Evolutionary conservation across 2,888 invertebrate species (phyloP).

Genomic region (Carcina quercana): DNA sequence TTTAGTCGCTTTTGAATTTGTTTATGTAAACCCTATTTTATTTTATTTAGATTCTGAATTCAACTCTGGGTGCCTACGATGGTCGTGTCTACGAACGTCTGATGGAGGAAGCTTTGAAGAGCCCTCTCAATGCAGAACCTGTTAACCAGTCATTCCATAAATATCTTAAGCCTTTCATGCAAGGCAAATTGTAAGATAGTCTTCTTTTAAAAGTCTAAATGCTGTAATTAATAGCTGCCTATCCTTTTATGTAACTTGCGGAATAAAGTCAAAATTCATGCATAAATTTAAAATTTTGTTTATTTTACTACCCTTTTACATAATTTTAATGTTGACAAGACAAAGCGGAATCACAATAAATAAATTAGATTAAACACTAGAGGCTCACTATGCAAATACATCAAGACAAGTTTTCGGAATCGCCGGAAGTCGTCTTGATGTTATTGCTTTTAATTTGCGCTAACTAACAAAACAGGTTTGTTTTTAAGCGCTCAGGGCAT

Average conservation of each 20-base stretch:
- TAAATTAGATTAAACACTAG: slow-evolving; percentile 25
- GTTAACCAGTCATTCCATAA: slow-evolving; percentile 84
- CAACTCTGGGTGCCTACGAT: slow-evolving; percentile 86
- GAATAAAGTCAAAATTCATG: background rate
- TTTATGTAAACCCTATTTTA: background rate
- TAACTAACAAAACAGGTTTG: slow-evolving; percentile 6
- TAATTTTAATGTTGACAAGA: background rate
- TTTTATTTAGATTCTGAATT: slow-evolving; percentile 68
- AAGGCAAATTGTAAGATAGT: slow-evolving; percentile 78
- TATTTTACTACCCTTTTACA: slow-evolving; percentile 10
- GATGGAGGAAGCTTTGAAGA: slow-evolving; percentile 85
- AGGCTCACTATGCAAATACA: slow-evolving; percentile 44
- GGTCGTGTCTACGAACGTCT: slow-evolving; percentile 88
- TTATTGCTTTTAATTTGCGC: slow-evolving; percentile 36
- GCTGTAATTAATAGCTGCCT: background rate
- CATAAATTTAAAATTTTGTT: slow-evolving; percentile 9
- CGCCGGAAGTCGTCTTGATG: slow-evolving; percentile 55
- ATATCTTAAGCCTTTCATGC: slow-evolving; percentile 86
- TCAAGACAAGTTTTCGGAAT: slow-evolving; percentile 54
- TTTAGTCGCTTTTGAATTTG: background rate
- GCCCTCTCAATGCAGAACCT: slow-evolving; percentile 85
- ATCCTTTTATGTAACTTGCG: background rate
- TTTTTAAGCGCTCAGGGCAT: slow-evolving; percentile 38
- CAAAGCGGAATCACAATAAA: slow-evolving; percentile 27
- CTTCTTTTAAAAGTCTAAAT: background rate